A percentile compares a stretch with the other conserved stretches of the same genome.
These are phyloP conservation scores for Plodia interpunctella DNA, from an alignment of 1,140 invertebrate genomes.

Conservation along the genomic window DNA sequence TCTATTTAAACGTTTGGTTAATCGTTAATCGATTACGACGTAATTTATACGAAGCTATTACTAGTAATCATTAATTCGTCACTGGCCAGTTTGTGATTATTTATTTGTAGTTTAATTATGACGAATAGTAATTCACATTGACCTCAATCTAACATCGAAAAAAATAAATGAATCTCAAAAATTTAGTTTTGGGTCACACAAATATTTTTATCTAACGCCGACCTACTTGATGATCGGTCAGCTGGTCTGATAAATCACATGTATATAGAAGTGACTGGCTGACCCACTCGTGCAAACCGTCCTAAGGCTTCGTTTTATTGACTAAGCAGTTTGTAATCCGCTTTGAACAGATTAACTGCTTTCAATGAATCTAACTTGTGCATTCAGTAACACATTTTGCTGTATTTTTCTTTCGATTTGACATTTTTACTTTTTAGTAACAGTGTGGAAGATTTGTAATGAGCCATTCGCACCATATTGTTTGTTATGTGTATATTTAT, in stretches of 20 bases:
- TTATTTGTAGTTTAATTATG: neutral
- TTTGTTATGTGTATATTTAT: too few species aligned
- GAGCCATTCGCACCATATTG: too few species aligned
- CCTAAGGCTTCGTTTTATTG: conserved; percentile 34
- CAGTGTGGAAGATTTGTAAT: too few species aligned
- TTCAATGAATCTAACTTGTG: neutral
- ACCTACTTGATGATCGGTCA: neutral
- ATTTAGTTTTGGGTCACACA: neutral
- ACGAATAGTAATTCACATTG: neutral
- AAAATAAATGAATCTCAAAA: neutral
- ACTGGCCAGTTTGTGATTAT: neutral
- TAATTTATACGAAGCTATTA: neutral
- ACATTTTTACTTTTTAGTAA: too few species aligned
- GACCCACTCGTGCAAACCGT: conserved; percentile 10
- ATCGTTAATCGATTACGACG: neutral
- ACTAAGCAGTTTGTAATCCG: conserved; percentile 35
- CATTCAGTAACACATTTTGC: neutral
- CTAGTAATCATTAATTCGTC: neutral
- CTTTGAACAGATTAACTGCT: conserved; percentile 27
- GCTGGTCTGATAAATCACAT: neutral
- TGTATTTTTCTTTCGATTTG: too few species aligned
- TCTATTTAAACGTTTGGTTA: conserved; percentile 1
- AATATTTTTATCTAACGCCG: neutral
- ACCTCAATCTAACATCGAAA: neutral
- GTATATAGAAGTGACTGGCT: neutral